A percentile compares a stretch with the other conserved stretches of the same genome.
phyloP scores from a whole-genome alignment of 2,888 invertebrate genomes.

The Tyria jacobaeae region DNA sequence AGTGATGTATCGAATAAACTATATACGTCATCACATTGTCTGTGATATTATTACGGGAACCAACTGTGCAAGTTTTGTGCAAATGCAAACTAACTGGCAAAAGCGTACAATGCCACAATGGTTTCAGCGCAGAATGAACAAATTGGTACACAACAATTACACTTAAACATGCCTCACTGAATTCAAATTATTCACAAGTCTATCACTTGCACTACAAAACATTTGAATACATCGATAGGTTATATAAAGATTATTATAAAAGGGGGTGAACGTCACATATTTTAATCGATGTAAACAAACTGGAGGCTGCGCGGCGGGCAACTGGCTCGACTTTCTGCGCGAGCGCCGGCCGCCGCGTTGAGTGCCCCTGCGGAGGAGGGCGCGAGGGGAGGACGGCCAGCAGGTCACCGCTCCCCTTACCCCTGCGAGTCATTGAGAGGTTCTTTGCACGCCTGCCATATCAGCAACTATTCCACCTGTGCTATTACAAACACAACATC shows the following conservation, averaged over 20 bases:
- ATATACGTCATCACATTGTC: conserved; percentile 45
- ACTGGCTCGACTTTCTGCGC: conserved; percentile 81
- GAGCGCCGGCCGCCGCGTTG: conserved; percentile 68
- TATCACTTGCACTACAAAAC: conserved; percentile 52
- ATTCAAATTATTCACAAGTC: conserved; percentile 37
- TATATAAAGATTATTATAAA: conserved; percentile 31
- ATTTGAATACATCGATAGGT: conserved; percentile 23
- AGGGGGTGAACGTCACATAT: conserved; percentile 54
- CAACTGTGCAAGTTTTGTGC: conserved; percentile 70
- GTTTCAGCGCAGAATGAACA: conserved; percentile 50
- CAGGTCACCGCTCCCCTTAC: conserved; percentile 68
- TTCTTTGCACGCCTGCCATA: conserved; percentile 63
- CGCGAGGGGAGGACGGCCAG: conserved; percentile 56
- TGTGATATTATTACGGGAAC: conserved; percentile 49
- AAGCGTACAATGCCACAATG: conserved; percentile 61
- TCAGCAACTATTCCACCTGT: conserved; percentile 79
- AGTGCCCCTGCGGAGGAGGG: conserved; percentile 35
- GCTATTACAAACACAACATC: conserved; percentile 50
- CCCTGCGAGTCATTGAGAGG: conserved; percentile 69
- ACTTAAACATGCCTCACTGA: conserved; percentile 36
- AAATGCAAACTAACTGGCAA: conserved; percentile 64
- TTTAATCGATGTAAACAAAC: conserved; percentile 78
- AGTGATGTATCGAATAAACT: conserved; percentile 32
- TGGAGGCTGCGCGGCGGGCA: conserved; percentile 83
- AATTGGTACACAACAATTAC: conserved; percentile 44